These are phyloP conservation scores for Amniataba percoides DNA, from an alignment of 2,797 vertebrate genomes.

Conservation along the genomic window DNA sequence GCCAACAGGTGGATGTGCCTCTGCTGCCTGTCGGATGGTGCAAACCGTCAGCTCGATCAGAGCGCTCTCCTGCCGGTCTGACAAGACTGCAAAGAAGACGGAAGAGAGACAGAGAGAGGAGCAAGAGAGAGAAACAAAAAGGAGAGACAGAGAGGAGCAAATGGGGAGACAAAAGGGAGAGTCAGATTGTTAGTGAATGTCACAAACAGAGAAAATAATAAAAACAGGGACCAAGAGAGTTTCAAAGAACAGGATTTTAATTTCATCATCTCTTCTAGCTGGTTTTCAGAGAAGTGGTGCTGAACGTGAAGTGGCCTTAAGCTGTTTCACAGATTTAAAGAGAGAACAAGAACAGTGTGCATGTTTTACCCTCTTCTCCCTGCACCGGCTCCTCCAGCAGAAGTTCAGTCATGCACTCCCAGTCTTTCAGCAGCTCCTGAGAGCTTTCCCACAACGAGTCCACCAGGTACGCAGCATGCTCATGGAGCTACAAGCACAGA, in stretches of 20 bases:
- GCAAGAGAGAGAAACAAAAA: neutral
- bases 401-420: slow-evolving; percentile 99
- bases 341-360: slow-evolving; percentile 9
- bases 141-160: neutral
- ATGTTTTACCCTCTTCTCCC: slow-evolving; percentile 93
- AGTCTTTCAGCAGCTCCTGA: slow-evolving; percentile 98
- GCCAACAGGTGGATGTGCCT: slow-evolving; percentile 98
- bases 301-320: neutral
- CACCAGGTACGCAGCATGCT: slow-evolving; percentile 98
- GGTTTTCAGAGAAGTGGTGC: slow-evolving; percentile 1
- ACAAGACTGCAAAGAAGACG: slow-evolving; percentile 87
- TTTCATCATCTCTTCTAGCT: slow-evolving; percentile 38
- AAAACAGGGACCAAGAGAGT: neutral
- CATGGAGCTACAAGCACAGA: slow-evolving; percentile 90
- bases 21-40: slow-evolving; percentile 97
- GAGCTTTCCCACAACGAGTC: slow-evolving; percentile 99
- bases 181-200: slow-evolving; percentile 15
- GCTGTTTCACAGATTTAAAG: neutral
- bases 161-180: neutral
- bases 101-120: neutral
- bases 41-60: slow-evolving; percentile 97
- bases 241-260: slow-evolving; percentile 25
- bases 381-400: slow-evolving; percentile 97
- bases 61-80: slow-evolving; percentile 96
- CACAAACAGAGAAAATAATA: neutral